phyloP scores from a whole-genome alignment of 1,140 invertebrate genomes.

The Wiebesia pumilae region DNA sequence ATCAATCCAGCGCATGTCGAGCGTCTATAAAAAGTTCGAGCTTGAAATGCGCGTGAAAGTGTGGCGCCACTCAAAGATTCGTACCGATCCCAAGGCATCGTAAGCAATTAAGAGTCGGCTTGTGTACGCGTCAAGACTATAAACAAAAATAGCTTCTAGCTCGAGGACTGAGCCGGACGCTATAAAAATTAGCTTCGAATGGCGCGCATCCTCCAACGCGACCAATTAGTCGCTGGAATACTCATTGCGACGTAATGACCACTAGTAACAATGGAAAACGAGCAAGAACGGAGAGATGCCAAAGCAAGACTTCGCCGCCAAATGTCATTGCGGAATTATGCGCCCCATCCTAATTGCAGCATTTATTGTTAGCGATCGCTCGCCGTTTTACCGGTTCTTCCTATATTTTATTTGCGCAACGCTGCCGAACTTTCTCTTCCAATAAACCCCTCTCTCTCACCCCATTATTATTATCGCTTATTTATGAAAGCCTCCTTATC shows the following conservation, averaged over 20 bases:
- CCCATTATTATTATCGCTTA: background rate
- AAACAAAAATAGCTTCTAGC: background rate
- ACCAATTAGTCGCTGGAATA: slow-evolving; percentile 53
- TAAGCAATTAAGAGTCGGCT: background rate
- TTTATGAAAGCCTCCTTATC: background rate
- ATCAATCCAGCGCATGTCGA: background rate
- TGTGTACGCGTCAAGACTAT: background rate
- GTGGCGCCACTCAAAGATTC: background rate
- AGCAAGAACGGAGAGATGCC: slow-evolving; percentile 23
- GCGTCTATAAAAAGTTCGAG: background rate
- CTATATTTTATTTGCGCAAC: background rate
- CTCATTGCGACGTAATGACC: background rate
- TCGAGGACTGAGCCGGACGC: background rate
- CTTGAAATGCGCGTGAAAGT: background rate
- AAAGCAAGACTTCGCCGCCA: background rate
- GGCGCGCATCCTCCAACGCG: background rate
- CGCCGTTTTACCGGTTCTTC: too few relatives aligned
- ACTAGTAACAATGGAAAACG: background rate
- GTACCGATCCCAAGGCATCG: slow-evolving; percentile 35
- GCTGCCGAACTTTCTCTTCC: background rate
- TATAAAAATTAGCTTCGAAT: slow-evolving; percentile 15
- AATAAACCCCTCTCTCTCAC: background rate
- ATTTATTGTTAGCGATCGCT: too few relatives aligned
- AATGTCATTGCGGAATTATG: background rate
- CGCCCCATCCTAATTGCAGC: too few relatives aligned